phyloP scores from a whole-genome alignment of 2,113 vertebrate species.

The Nibea coibor region DNA sequence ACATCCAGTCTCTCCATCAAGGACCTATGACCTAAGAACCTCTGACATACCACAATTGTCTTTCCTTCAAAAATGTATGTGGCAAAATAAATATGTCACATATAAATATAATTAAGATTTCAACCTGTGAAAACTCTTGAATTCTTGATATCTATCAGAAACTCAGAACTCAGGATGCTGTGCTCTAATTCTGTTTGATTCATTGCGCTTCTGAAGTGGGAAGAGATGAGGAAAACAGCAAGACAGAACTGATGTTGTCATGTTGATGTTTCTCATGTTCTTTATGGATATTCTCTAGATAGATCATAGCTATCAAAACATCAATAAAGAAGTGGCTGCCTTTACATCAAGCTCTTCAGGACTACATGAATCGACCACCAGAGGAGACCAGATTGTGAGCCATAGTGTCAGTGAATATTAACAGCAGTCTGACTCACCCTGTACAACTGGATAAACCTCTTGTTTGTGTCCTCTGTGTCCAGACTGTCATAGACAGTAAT shows the following conservation, averaged over 20 bases:
- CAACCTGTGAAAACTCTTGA: too few species aligned
- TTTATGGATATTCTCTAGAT: conserved; percentile 88
- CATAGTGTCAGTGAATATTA: neutral
- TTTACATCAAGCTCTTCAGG: conserved; percentile 89
- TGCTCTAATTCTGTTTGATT: neutral
- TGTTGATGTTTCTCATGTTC: neutral
- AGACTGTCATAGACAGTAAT: neutral
- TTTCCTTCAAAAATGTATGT: too few species aligned
- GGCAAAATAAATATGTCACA: too few species aligned
- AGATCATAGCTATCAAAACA: conserved; percentile 88
- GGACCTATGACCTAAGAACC: too few species aligned
- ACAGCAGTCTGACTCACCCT: neutral
- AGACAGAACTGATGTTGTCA: neutral
- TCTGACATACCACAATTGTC: too few species aligned
- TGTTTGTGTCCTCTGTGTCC: too few species aligned
- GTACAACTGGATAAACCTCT: neutral
- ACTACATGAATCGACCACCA: conserved; percentile 86
- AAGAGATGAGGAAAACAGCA: neutral
- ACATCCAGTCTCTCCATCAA: too few species aligned
- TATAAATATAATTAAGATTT: too few species aligned
- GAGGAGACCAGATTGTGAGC: conserved; percentile 91
- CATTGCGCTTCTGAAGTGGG: neutral
- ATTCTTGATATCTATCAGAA: neutral
- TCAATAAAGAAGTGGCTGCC: conserved; percentile 93
- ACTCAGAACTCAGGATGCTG: neutral